Conservation (phyloP, 2,797 vertebrate genomes). For the Intellagama lesueurii region DNA sequence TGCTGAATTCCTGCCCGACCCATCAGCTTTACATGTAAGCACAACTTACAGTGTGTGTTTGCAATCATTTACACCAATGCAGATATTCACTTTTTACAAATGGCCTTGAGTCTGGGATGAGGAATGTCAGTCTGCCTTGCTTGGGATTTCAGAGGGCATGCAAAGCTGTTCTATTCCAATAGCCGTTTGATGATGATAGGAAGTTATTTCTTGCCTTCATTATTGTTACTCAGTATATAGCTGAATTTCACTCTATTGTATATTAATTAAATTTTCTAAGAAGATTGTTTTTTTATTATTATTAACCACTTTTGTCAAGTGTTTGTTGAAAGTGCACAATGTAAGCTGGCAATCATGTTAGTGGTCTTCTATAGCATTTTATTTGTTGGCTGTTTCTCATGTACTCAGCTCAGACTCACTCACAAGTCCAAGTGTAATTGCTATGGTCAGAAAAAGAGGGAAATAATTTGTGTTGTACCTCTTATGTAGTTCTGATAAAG, state of each 20-base stretch:
- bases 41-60: not conserved
- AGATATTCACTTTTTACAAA: conserved; percentile 27
- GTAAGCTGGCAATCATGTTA: too few relatives aligned
- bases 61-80: conserved; percentile 24
- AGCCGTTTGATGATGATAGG: not conserved
- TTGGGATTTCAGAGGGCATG: not conserved
- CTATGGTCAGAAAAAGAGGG: too few relatives aligned
- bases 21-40: conserved; percentile 92
- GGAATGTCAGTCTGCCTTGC: not conserved
- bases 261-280: too few relatives aligned
- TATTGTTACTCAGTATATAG: not conserved
- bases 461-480: too few relatives aligned
- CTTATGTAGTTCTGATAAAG: too few relatives aligned
- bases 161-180: not conserved
- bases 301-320: not conserved
- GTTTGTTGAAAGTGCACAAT: not conserved
- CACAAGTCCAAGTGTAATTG: too few relatives aligned
- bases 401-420: too few relatives aligned
- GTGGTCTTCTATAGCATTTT: not conserved
- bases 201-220: not conserved
- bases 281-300: too few relatives aligned
- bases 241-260: not conserved
- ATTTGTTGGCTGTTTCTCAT: too few relatives aligned
- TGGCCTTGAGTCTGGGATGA: not conserved
- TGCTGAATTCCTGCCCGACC: conserved; percentile 95